A percentile compares a stretch with the other conserved stretches of the same genome.
phyloP scores from a whole-genome alignment of 2,888 invertebrate species.

The Cephus pulcher region DNA sequence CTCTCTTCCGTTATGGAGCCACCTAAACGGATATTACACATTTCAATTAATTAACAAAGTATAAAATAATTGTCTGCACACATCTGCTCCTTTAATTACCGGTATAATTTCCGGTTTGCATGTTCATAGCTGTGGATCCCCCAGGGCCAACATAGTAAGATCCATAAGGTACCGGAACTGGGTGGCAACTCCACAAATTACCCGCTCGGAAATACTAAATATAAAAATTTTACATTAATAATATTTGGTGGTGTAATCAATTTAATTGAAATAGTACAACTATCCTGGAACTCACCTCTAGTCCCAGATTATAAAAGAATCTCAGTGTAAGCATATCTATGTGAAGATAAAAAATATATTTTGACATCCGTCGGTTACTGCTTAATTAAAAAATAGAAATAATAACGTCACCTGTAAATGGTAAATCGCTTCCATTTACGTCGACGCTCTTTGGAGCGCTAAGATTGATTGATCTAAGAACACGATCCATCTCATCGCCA shows the following conservation, averaged over 20 bases:
- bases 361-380: conserved; percentile 37
- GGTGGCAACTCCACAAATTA: conserved; percentile 44
- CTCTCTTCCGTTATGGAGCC: no score
- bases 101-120: conserved; percentile 13
- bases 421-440: conserved; percentile 70
- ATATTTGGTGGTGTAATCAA: not conserved
- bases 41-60: no score
- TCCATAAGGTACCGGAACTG: conserved; percentile 32
- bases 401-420: conserved; percentile 68
- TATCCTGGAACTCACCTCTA: conserved; percentile 63
- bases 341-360: conserved; percentile 17
- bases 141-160: conserved; percentile 31
- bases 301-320: conserved; percentile 77
- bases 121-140: conserved; percentile 3
- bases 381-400: conserved; percentile 37
- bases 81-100: conserved; percentile 11
- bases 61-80: no score
- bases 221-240: conserved; percentile 5
- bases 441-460: conserved; percentile 63
- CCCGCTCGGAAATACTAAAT: conserved; percentile 47
- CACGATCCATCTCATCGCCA: conserved; percentile 34
- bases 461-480: conserved; percentile 49
- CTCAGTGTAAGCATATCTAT: conserved; percentile 73
- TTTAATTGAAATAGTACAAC: conserved; percentile 7
- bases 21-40: no score